Conservation (phyloP, 2,113 vertebrate genomes). For the Sus scrofa region DNA sequence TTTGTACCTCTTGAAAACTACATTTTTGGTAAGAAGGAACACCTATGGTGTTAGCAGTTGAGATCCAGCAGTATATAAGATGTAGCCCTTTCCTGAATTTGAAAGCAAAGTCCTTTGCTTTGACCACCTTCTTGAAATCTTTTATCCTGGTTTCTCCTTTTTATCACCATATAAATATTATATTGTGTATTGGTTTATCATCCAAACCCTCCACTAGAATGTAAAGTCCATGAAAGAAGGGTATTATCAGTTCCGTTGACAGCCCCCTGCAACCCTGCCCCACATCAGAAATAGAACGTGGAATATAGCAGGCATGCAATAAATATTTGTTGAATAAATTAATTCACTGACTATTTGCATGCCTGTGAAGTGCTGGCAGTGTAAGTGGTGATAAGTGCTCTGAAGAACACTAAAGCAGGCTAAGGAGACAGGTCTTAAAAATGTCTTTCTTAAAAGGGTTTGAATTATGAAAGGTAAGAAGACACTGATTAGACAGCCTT, state of each 20-base stretch:
- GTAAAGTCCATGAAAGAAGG: not conserved
- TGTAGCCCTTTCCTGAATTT: not conserved
- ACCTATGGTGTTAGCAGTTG: not conserved
- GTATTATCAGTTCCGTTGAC: not conserved
- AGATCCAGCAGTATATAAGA: not conserved
- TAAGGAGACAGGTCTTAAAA: not conserved
- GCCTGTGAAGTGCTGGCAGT: not conserved
- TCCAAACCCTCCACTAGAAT: not conserved
- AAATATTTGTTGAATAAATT: slow-evolving; percentile 38
- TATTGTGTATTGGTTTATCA: not conserved
- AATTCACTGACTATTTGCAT: not conserved
- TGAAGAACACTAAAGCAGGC: slow-evolving; percentile 26
- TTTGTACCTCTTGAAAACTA: slow-evolving; percentile 3
- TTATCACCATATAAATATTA: not conserved
- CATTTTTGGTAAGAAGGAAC: not conserved
- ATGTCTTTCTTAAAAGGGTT: not conserved
- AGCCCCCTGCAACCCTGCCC: not conserved
- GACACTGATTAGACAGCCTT: not conserved
- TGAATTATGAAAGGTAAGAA: not conserved
- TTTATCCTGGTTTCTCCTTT: not conserved
- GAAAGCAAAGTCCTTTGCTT: slow-evolving; percentile 13
- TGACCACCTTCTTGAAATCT: not conserved
- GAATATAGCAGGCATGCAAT: not conserved
- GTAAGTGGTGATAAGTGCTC: not conserved
- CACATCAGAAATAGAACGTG: not conserved